These are phyloP conservation scores for Doris montereyensis DNA, from an alignment of 2,888 invertebrate genomes.

Conservation along the genomic window DNA sequence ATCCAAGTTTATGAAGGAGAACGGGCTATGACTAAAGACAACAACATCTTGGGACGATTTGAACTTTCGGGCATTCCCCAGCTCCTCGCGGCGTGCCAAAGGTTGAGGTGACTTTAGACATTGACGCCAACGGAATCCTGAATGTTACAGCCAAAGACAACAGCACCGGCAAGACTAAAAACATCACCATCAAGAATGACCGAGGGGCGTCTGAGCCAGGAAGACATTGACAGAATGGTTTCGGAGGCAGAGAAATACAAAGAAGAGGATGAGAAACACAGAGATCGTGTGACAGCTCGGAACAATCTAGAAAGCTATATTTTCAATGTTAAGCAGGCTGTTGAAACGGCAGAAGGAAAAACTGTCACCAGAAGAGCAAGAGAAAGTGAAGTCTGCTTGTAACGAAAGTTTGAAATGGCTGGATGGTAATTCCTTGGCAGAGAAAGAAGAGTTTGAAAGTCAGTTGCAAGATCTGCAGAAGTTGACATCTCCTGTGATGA, in stretches of 20 bases:
- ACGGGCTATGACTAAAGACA: slow-evolving; percentile 95
- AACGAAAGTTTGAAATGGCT: slow-evolving; percentile 84
- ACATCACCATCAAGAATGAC: slow-evolving; percentile 90
- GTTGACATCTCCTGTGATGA: slow-evolving; percentile 85
- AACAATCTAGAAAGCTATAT: slow-evolving; percentile 66
- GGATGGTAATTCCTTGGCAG: slow-evolving; percentile 84
- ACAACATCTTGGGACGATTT: slow-evolving; percentile 77
- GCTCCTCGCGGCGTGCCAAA: slow-evolving; percentile 66
- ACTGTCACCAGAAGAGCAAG: slow-evolving; percentile 81
- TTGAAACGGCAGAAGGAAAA: slow-evolving; percentile 77
- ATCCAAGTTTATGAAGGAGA: slow-evolving; percentile 88
- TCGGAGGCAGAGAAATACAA: too few relatives aligned
- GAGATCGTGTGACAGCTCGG: slow-evolving; percentile 57
- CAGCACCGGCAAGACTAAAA: slow-evolving; percentile 85
- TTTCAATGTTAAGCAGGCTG: slow-evolving; percentile 75
- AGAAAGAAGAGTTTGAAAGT: too few relatives aligned
- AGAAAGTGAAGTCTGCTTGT: slow-evolving; percentile 75
- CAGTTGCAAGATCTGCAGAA: slow-evolving; percentile 82
- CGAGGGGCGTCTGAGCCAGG: slow-evolving; percentile 64
- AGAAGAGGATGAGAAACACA: slow-evolving; percentile 68
- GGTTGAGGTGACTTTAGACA: slow-evolving; percentile 79
- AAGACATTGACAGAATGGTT: too few relatives aligned
- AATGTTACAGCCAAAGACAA: slow-evolving; percentile 77
- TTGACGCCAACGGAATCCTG: too few relatives aligned
- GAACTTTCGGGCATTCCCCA: slow-evolving; percentile 66